These are phyloP conservation scores for Coreoperca whiteheadi DNA, from an alignment of 2,113 vertebrate species.

Conservation along the genomic window DNA sequence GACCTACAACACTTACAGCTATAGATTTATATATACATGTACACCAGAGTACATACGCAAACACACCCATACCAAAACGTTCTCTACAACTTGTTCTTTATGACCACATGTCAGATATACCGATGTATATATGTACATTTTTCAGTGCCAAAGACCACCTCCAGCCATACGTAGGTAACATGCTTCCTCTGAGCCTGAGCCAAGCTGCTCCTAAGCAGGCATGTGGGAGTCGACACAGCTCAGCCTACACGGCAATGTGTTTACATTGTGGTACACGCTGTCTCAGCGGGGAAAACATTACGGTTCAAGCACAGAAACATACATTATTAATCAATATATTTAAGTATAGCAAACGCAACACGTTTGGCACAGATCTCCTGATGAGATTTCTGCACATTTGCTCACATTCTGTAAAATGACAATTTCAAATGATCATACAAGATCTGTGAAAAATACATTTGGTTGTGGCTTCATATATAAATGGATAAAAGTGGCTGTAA, in stretches of 20 bases:
- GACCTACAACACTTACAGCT: not conserved
- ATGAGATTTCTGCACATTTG: constrained; percentile 12
- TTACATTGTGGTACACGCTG: constrained; percentile 59
- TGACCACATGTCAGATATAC: not conserved
- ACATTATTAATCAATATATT: constrained; percentile 51
- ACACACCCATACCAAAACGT: not conserved
- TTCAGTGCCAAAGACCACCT: constrained; percentile 59
- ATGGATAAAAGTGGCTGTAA: constrained; percentile 31
- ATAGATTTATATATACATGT: not conserved
- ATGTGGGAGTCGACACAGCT: constrained; percentile 75
- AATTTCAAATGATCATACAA: constrained; percentile 6
- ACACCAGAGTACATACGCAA: not conserved
- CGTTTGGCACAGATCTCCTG: not conserved
- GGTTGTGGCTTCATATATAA: constrained; percentile 17
- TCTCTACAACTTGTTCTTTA: not conserved
- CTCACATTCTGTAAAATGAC: not conserved
- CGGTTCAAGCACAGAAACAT: constrained; percentile 46
- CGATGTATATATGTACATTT: constrained; percentile 12
- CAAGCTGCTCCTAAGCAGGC: constrained; percentile 69
- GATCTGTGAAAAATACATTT: constrained; percentile 25
- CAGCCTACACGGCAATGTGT: constrained; percentile 70
- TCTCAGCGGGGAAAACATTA: constrained; percentile 50
- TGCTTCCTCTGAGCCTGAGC: constrained; percentile 66
- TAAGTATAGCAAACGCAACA: constrained; percentile 28
- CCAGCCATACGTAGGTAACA: constrained; percentile 65